Conservation (phyloP, 2,888 invertebrate genomes). For the Torymus auratus region DNA sequence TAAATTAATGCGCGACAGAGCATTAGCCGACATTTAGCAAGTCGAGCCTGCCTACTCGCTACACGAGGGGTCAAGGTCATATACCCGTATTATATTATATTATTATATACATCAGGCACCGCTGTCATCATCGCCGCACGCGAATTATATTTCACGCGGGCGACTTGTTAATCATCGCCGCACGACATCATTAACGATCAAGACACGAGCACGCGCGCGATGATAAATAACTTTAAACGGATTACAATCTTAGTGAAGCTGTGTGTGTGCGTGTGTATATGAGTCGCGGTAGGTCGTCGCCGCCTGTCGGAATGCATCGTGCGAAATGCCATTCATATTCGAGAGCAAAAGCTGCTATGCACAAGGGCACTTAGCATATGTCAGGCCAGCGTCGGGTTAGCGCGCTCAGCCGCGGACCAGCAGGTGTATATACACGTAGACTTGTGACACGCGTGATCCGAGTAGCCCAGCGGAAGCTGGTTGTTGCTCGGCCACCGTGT, state of each 20-base stretch:
- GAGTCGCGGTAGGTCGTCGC: background rate
- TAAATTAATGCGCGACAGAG: slow-evolving; percentile 26
- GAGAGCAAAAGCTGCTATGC: slow-evolving; percentile 15
- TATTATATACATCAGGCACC: too few relatives aligned
- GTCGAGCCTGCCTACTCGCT: too few relatives aligned
- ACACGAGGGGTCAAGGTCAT: slow-evolving; percentile 14
- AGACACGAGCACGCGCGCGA: background rate
- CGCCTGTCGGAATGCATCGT: slow-evolving; percentile 57
- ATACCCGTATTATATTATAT: too few relatives aligned
- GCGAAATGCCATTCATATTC: slow-evolving; percentile 57
- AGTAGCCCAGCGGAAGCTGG: too few relatives aligned
- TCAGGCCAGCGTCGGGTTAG: slow-evolving; percentile 54
- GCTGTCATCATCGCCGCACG: too few relatives aligned
- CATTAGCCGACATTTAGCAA: background rate
- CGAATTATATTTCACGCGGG: too few relatives aligned
- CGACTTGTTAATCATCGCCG: slow-evolving; percentile 29
- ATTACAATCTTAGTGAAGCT: slow-evolving; percentile 32
- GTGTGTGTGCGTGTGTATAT: background rate
- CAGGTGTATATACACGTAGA: slow-evolving; percentile 31
- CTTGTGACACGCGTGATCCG: too few relatives aligned
- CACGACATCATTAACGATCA: slow-evolving; percentile 33
- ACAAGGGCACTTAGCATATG: slow-evolving; percentile 59
- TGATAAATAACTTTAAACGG: slow-evolving; percentile 48
- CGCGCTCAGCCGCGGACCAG: slow-evolving; percentile 3
- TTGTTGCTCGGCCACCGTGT: too few relatives aligned